These are phyloP conservation scores for Dipodomys merriami DNA, from an alignment of 2,113 vertebrate genomes.

Conservation along the genomic window DNA sequence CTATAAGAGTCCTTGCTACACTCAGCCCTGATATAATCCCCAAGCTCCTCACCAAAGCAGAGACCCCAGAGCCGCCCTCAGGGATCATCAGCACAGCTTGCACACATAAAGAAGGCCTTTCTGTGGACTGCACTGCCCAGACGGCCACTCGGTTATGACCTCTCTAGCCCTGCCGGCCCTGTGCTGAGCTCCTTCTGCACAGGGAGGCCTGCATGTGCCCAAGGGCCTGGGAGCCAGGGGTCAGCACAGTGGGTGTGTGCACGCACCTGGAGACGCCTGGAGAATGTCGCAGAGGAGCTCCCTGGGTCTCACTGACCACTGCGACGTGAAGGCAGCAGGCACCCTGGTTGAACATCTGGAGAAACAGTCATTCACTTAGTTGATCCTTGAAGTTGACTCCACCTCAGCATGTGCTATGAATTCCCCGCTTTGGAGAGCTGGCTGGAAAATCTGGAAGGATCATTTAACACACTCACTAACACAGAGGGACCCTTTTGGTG, in stretches of 20 bases:
- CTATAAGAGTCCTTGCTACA: not conserved
- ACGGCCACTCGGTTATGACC: not conserved
- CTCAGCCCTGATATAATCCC: not conserved
- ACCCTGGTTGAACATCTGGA: not conserved
- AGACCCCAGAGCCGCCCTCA: not conserved
- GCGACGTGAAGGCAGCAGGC: not conserved
- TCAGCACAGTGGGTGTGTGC: not conserved
- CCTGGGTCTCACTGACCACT: not conserved
- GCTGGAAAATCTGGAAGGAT: not conserved
- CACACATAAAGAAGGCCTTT: not conserved
- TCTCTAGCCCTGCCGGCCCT: not conserved
- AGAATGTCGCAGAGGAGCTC: not conserved
- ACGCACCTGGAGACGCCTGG: not conserved
- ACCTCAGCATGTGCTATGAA: not conserved
- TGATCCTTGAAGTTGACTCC: not conserved
- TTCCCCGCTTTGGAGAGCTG: not conserved
- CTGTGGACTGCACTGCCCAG: not conserved
- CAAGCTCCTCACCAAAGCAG: not conserved
- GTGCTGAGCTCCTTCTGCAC: not conserved
- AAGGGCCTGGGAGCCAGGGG: no score
- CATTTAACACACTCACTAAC: slow-evolving; percentile 1
- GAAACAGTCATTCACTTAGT: not conserved
- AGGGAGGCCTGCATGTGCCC: not conserved
- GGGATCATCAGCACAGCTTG: not conserved
- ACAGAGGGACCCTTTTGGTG: not conserved